Evolutionary conservation across 2,113 vertebrate species (phyloP).

Genomic region (Alexandromys fortis): DNA sequence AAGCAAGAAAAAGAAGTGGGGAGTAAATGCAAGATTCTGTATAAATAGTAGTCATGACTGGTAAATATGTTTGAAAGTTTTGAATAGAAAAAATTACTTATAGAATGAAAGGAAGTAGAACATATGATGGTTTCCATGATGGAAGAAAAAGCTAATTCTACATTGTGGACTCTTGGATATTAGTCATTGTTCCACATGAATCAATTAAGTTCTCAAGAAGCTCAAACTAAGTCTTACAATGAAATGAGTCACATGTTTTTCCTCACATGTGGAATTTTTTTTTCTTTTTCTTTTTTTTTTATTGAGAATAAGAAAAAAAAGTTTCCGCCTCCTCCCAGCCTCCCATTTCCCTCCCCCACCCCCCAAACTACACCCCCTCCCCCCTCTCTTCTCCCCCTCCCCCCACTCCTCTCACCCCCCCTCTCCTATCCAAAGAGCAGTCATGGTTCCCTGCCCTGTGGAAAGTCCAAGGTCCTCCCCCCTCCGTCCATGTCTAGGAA

Average conservation of each 20-base stretch:
- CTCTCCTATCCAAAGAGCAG: no score
- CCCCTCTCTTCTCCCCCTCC: no score
- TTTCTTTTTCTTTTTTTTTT: no score
- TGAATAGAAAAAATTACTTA: constrained; percentile 31
- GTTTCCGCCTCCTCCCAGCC: no score
- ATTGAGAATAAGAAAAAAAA: no score
- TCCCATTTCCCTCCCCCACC: no score
- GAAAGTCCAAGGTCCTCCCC: no score
- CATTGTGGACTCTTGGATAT: neutral
- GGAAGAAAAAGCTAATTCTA: neutral
- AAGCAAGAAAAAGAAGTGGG: neutral
- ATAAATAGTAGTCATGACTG: neutral
- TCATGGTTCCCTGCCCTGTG: no score
- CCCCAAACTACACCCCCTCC: no score
- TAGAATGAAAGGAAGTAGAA: neutral
- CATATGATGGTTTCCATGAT: neutral
- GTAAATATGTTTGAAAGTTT: neutral
- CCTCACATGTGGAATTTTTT: neutral
- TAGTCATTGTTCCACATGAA: neutral
- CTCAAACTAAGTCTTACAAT: neutral
- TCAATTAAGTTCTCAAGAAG: constrained; percentile 15
- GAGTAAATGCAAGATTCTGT: neutral
- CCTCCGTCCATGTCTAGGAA: no score
- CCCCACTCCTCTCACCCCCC: no score
- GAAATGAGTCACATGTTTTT: neutral